Evolutionary conservation across 2,113 vertebrate genomes (phyloP).

Genomic region (Cebus imitator): DNA sequence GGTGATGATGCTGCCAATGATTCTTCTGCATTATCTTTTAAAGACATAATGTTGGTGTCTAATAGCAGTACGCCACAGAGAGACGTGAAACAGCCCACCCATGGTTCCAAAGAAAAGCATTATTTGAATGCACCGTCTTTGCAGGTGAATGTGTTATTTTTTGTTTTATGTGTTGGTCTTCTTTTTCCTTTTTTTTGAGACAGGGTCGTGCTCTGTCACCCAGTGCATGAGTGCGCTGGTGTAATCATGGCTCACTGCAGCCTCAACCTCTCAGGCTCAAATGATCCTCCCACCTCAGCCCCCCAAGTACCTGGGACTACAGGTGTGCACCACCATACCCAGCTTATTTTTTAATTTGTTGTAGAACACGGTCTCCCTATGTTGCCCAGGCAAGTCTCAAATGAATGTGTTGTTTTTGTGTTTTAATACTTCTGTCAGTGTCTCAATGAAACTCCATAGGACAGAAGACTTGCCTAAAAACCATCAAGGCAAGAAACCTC

Average conservation of each 20-base stretch:
- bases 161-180: not conserved
- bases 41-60: not conserved
- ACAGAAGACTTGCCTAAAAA: not conserved
- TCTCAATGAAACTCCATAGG: not conserved
- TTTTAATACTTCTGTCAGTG: not conserved
- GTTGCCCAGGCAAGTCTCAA: not conserved
- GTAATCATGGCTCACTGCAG: not conserved
- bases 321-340: not conserved
- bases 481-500: not conserved
- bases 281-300: not conserved
- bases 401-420: not conserved
- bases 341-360: not conserved
- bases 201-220: not conserved
- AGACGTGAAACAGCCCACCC: not conserved
- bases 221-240: not conserved
- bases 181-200: not conserved
- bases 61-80: rapidly evolving
- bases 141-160: not conserved
- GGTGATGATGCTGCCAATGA: not conserved
- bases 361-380: not conserved
- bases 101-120: rapidly evolving
- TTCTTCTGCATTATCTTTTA: not conserved
- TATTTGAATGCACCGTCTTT: not conserved
- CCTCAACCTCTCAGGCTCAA: not conserved
- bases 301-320: not conserved